Evolutionary conservation across 2,797 vertebrate species (phyloP).

Genomic region (Pithecia hirsuta): DNA sequence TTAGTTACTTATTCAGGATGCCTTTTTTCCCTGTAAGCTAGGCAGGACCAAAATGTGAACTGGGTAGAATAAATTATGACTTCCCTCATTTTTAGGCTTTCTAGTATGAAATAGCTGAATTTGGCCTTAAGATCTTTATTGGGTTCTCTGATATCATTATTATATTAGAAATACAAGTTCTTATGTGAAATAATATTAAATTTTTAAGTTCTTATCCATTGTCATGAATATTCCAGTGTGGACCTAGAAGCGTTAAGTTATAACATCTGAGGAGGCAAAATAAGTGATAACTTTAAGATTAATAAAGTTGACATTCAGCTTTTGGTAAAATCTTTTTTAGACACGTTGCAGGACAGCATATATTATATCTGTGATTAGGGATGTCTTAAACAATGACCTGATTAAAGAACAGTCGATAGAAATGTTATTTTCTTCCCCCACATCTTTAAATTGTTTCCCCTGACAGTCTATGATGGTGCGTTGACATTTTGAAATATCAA

Average conservation of each 20-base stretch:
- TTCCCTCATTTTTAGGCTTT: neutral
- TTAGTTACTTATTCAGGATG: neutral
- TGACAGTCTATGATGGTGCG: slow-evolving; percentile 26
- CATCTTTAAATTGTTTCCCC: neutral
- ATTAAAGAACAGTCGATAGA: slow-evolving; percentile 16
- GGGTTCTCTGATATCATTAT: neutral
- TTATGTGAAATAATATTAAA: neutral
- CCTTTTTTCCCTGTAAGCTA: neutral
- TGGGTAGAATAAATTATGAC: neutral
- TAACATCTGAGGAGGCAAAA: neutral
- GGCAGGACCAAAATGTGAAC: neutral
- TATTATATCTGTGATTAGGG: neutral
- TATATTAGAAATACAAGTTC: neutral
- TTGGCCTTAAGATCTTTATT: neutral
- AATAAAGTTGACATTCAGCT: slow-evolving; percentile 29
- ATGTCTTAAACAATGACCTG: slow-evolving; percentile 33
- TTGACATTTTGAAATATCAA: slow-evolving; percentile 78
- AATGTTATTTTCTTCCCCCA: neutral
- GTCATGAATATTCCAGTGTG: neutral
- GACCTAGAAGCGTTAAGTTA: neutral
- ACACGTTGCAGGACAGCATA: neutral
- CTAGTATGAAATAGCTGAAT: neutral
- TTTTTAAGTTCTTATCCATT: neutral
- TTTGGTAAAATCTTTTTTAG: neutral
- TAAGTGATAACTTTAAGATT: slow-evolving; percentile 6